A percentile compares a stretch with the other conserved stretches of the same genome.
These are phyloP conservation scores for Epistrophella euchroma DNA, from an alignment of 2,888 invertebrate species.

Conservation along the genomic window DNA sequence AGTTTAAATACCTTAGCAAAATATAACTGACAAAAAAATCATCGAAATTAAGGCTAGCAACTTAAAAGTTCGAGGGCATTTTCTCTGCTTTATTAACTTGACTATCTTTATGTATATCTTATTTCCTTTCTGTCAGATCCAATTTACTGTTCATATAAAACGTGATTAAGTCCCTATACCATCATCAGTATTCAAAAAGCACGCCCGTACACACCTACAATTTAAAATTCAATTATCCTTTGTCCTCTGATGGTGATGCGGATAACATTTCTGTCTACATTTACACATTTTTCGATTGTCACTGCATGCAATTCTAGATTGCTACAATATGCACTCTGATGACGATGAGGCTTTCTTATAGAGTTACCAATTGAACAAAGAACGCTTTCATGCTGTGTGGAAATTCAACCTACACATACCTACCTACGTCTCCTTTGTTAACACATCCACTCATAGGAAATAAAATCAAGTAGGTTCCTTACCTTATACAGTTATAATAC, in stretches of 20 bases:
- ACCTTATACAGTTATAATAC: conserved; percentile 7
- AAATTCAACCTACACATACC: not conserved
- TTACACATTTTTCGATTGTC: not conserved
- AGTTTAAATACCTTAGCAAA: no score
- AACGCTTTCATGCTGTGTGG: not conserved
- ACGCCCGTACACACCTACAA: conserved; percentile 6
- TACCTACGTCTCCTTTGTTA: conserved; percentile 1
- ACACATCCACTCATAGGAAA: conserved; percentile 4
- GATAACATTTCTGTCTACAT: not conserved
- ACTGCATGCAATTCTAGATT: not conserved
- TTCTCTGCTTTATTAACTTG: no score
- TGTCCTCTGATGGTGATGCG: not conserved
- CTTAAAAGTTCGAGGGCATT: no score
- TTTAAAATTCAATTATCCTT: conserved; percentile 9
- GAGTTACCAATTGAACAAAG: not conserved
- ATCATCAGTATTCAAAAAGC: not conserved
- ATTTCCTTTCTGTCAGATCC: not conserved
- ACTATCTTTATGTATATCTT: not conserved
- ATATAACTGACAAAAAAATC: no score
- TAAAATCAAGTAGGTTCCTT: conserved; percentile 3
- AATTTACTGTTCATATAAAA: not conserved
- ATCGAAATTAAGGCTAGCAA: no score
- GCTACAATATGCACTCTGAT: not conserved
- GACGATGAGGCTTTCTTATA: not conserved
- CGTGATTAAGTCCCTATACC: not conserved